A percentile compares a stretch with the other conserved stretches of the same genome.
These are phyloP conservation scores for Leptopilina myrica DNA, from an alignment of 2,888 invertebrate species.

Conservation along the genomic window DNA sequence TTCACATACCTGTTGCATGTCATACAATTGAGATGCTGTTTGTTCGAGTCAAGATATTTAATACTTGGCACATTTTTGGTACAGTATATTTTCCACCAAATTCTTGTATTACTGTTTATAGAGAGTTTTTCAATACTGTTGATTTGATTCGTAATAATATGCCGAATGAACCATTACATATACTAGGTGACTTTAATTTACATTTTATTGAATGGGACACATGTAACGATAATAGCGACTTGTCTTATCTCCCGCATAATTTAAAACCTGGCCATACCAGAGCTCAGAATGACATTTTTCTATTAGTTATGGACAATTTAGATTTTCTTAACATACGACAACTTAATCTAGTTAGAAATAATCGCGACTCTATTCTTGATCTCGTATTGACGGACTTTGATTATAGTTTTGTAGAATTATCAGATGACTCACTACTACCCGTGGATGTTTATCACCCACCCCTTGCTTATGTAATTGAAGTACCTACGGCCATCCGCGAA, in stretches of 20 bases:
- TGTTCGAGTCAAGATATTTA: not conserved
- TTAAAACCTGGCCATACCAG: not conserved
- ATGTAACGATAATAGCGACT: not conserved
- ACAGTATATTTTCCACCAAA: not conserved
- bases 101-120: no score
- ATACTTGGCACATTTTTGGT: conserved; percentile 16
- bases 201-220: not conserved
- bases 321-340: not conserved
- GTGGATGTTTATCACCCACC: not conserved
- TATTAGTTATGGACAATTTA: not conserved
- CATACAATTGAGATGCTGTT: not conserved
- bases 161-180: not conserved
- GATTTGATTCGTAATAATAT: not conserved
- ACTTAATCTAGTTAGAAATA: not conserved
- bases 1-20: not conserved
- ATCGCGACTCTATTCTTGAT: conserved; percentile 1
- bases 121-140: no score
- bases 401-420: not conserved
- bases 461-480: not conserved
- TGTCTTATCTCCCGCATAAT: not conserved
- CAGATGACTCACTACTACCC: not conserved
- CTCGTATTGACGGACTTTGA: not conserved
- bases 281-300: not conserved
- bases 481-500: not conserved
- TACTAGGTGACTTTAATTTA: not conserved